phyloP scores from a whole-genome alignment of 1,140 invertebrate species.

The Conus betulinus region DNA sequence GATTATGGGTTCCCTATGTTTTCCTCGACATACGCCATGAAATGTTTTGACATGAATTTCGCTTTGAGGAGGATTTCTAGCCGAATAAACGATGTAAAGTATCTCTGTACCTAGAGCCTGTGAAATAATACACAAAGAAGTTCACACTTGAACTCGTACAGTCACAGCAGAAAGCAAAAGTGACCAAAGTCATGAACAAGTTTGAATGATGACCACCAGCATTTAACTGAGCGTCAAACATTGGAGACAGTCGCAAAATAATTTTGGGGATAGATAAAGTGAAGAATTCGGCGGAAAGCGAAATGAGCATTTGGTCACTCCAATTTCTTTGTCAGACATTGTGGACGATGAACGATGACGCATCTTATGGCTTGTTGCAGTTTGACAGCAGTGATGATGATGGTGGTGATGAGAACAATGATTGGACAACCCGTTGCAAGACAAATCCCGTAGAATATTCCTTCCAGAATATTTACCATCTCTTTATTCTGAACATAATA shows the following conservation, averaged over 20 bases:
- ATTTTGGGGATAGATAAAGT: too few relatives aligned
- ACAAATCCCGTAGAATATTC: conserved; percentile 20
- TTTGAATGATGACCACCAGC: too few relatives aligned
- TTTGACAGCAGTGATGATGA: conserved; percentile 24
- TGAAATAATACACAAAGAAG: conserved; percentile 9
- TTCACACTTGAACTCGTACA: not conserved
- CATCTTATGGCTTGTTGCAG: not conserved
- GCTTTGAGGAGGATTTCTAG: too few relatives aligned
- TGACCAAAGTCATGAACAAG: too few relatives aligned
- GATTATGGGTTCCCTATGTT: too few relatives aligned
- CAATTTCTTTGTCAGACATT: not conserved
- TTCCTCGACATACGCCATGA: too few relatives aligned
- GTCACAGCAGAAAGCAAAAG: not conserved
- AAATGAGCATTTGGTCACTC: not conserved
- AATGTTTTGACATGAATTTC: too few relatives aligned
- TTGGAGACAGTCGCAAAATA: too few relatives aligned
- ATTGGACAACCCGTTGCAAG: conserved; percentile 8
- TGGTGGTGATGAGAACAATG: conserved; percentile 12
- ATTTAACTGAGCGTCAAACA: too few relatives aligned
- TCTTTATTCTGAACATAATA: conserved; percentile 6
- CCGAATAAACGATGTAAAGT: not conserved
- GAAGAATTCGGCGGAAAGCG: too few relatives aligned
- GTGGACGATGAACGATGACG: not conserved
- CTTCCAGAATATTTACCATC: not conserved
- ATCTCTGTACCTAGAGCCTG: not conserved